phyloP scores from a whole-genome alignment of 2,113 vertebrate species.

The Notarius lentiginosus region DNA sequence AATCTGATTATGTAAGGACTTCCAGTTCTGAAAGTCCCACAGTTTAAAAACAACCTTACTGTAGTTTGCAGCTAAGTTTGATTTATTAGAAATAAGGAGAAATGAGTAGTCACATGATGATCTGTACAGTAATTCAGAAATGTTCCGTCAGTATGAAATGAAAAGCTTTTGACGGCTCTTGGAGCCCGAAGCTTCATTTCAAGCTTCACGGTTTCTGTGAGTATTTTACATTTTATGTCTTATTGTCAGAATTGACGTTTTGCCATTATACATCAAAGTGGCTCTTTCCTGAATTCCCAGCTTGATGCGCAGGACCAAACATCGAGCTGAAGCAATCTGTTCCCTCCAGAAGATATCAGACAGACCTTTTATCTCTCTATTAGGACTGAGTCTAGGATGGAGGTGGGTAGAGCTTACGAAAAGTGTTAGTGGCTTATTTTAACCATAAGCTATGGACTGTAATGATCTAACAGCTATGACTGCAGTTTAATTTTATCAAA shows the following conservation, averaged over 20 bases:
- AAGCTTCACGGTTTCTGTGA: not conserved
- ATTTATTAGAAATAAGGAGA: constrained; percentile 1
- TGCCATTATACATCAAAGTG: not conserved
- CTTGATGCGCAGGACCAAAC: constrained; percentile 8
- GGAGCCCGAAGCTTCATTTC: constrained; percentile 49
- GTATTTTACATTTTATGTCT: constrained; percentile 5
- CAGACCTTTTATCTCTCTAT: not conserved
- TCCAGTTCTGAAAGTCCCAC: not conserved
- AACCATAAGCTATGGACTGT: not conserved
- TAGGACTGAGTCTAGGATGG: not conserved
- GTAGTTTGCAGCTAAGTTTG: not conserved
- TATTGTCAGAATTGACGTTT: not conserved
- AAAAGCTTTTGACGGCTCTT: constrained; percentile 47
- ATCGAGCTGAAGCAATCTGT: not conserved
- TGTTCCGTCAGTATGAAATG: constrained; percentile 36
- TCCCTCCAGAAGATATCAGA: constrained; percentile 4
- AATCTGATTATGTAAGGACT: not conserved
- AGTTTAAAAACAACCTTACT: not conserved
- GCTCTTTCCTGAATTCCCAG: constrained; percentile 16
- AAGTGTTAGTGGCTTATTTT: not conserved
- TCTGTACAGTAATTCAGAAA: constrained; percentile 36
- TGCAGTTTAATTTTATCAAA: not conserved
- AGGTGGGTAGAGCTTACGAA: constrained; percentile 5
- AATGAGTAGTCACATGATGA: not conserved
- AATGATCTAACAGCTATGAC: not conserved